Evolutionary conservation across 2,888 invertebrate genomes (phyloP).

Genomic region (Orchesella flavescens): DNA sequence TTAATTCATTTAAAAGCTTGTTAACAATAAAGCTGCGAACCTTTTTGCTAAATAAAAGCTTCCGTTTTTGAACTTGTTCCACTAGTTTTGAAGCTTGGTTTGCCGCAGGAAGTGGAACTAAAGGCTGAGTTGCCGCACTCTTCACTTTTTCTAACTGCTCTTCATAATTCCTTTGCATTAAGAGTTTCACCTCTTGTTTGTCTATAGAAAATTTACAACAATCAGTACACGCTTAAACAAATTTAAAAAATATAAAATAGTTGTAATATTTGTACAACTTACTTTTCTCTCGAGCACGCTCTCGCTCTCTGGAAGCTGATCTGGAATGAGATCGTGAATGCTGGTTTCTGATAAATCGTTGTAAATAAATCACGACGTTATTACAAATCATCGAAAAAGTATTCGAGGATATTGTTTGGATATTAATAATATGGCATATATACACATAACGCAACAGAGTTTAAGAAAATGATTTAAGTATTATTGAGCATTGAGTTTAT

Average conservation of each 20-base stretch:
- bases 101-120: slow-evolving; percentile 74
- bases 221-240: not conserved
- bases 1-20: not conserved
- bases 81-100: slow-evolving; percentile 86
- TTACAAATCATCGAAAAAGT: not conserved
- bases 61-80: slow-evolving; percentile 92
- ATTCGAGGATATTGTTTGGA: not conserved
- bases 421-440: too few relatives aligned
- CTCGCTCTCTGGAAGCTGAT: slow-evolving; percentile 72
- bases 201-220: not conserved
- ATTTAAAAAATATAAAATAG: not conserved
- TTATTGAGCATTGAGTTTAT: too few relatives aligned
- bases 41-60: slow-evolving; percentile 91
- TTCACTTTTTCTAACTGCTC: slow-evolving; percentile 65
- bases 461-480: too few relatives aligned
- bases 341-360: slow-evolving; percentile 67
- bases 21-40: slow-evolving; percentile 73
- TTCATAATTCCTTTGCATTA: slow-evolving; percentile 66
- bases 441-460: too few relatives aligned
- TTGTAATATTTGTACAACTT: not conserved
- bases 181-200: slow-evolving; percentile 54
- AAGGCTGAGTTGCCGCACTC: slow-evolving; percentile 17
- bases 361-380: slow-evolving; percentile 31
- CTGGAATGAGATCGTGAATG: slow-evolving; percentile 65
- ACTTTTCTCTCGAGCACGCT: slow-evolving; percentile 73